Conservation (phyloP, 2,888 invertebrate genomes). For the Syrista parreyssii region DNA sequence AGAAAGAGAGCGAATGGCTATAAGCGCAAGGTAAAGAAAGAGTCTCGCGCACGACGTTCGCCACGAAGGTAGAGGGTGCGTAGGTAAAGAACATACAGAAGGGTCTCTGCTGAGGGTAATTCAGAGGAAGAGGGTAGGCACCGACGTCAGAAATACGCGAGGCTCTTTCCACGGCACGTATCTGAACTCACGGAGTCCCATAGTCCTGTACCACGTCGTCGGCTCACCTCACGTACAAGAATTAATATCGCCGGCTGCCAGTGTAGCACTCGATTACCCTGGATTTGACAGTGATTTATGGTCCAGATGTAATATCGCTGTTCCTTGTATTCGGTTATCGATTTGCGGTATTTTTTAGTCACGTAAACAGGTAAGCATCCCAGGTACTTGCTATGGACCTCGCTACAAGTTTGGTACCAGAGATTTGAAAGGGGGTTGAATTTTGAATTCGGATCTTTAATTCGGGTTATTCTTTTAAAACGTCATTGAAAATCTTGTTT, state of each 20-base stretch:
- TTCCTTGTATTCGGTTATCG: constrained; percentile 37
- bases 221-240: constrained; percentile 15
- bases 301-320: constrained; percentile 44
- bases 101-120: background rate
- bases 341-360: constrained; percentile 40
- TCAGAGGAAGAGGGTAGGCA: constrained; percentile 14
- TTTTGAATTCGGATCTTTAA: background rate
- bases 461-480: background rate
- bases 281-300: constrained; percentile 60
- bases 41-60: constrained; percentile 1
- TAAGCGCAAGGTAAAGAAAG: constrained; percentile 14
- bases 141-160: constrained; percentile 42
- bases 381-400: background rate
- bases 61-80: constrained; percentile 9
- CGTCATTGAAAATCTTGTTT: background rate
- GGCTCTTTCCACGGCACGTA: constrained; percentile 45
- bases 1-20: constrained; percentile 24
- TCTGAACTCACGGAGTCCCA: constrained; percentile 8
- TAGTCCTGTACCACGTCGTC: background rate
- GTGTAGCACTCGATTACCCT: constrained; percentile 55
- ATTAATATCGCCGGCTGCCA: constrained; percentile 28
- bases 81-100: background rate
- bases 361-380: background rate
- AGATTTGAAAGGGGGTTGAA: background rate
- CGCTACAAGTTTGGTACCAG: background rate